Evolutionary conservation across 2,888 invertebrate genomes (phyloP).

Genomic region (Lycaena phlaeas): DNA sequence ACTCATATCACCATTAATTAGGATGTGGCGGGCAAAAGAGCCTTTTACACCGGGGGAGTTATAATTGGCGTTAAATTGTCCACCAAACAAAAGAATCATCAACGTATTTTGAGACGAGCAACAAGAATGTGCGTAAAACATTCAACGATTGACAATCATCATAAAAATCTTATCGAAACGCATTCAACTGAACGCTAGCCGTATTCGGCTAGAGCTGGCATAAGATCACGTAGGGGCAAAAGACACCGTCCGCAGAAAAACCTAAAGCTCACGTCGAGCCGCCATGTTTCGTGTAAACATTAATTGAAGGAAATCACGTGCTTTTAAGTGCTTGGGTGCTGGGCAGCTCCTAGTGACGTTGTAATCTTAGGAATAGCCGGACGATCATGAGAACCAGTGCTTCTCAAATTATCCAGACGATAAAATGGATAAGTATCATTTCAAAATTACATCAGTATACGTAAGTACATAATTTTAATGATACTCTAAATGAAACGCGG

Average conservation of each 20-base stretch:
- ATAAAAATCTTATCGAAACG: not conserved
- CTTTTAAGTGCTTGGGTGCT: not conserved
- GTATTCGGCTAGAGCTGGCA: constrained; percentile 10
- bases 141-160: not conserved
- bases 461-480: constrained; percentile 1
- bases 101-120: not conserved
- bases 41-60: not conserved
- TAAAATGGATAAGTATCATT: not conserved
- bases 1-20: not conserved
- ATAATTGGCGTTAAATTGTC: constrained; percentile 1
- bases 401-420: not conserved
- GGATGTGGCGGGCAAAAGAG: not conserved
- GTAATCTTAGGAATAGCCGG: not conserved
- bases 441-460: not conserved
- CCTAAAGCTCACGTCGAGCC: constrained; percentile 12
- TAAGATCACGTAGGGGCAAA: constrained; percentile 15
- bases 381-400: not conserved
- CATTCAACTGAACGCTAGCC: not conserved
- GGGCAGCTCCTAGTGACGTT: not conserved
- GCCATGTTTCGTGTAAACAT: constrained; percentile 15
- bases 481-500: constrained; percentile 21
- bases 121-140: not conserved
- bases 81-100: constrained; percentile 1
- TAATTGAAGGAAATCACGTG: constrained; percentile 9
- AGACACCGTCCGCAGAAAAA: constrained; percentile 14